Percentiles rank a stretch among this genome's conserved stretches.
Conservation (phyloP, 2,888 invertebrate species). For the Polydrusus tereticollis region DNA sequence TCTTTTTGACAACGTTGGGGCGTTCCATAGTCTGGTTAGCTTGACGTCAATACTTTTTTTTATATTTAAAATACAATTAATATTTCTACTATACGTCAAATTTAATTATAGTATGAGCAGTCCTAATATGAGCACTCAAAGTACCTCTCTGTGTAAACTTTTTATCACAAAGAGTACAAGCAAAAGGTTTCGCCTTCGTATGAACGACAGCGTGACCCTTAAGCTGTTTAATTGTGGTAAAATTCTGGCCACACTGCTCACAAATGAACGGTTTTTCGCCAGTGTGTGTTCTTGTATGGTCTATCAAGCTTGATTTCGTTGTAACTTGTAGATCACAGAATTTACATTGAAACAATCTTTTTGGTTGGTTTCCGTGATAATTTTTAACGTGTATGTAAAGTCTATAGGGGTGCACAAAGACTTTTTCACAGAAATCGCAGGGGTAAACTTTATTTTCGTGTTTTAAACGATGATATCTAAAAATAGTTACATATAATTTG, state of each 20-base stretch:
- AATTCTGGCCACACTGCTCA: constrained; percentile 64
- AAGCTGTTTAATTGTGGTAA: constrained; percentile 57
- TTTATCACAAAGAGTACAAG: constrained; percentile 22
- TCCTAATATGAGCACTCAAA: constrained; percentile 24
- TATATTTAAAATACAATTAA: not conserved
- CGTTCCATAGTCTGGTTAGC: too few species aligned
- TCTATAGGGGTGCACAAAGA: constrained; percentile 23
- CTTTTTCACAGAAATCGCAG: constrained; percentile 26
- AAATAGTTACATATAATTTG: not conserved
- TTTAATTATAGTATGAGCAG: not conserved
- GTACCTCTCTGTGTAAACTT: not conserved
- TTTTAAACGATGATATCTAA: constrained; percentile 15
- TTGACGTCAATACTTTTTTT: not conserved
- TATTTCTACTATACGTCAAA: not conserved
- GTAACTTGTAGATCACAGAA: constrained; percentile 65
- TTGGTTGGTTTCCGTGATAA: constrained; percentile 54
- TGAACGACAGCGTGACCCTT: constrained; percentile 34
- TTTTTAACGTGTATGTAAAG: constrained; percentile 17
- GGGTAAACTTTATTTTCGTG: constrained; percentile 15
- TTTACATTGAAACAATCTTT: constrained; percentile 64
- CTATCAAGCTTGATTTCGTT: constrained; percentile 34
- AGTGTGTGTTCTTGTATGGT: constrained; percentile 61
- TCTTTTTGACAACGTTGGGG: not conserved
- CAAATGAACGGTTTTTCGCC: constrained; percentile 58
- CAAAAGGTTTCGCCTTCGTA: constrained; percentile 37